phyloP scores from a whole-genome alignment of 2,113 vertebrate species.

The Echinops telfairi region DNA sequence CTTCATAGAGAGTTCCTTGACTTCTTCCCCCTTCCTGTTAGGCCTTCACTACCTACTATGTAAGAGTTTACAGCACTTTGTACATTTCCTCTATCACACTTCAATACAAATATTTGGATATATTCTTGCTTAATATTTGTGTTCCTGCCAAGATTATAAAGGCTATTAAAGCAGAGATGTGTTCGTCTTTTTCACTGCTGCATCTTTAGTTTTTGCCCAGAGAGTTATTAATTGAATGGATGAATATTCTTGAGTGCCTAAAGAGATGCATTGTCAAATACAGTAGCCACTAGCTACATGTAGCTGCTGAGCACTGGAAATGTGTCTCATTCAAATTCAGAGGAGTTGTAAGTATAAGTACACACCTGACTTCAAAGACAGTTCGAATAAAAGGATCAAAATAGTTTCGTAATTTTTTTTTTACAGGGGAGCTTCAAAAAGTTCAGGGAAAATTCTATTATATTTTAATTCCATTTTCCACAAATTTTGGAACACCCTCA shows the following conservation, averaged over 20 bases:
- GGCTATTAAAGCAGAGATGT: neutral
- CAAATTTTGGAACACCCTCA: no score
- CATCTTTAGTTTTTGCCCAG: neutral
- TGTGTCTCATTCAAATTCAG: neutral
- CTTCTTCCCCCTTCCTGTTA: neutral
- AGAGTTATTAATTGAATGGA: conserved; percentile 4
- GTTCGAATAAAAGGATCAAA: neutral
- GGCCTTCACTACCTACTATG: neutral
- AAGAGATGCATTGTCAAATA: neutral
- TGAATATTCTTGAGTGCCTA: neutral
- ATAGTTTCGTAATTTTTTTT: no score
- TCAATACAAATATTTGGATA: conserved; percentile 28
- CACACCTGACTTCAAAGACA: conserved; percentile 41
- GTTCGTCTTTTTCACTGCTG: neutral
- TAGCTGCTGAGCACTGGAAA: neutral
- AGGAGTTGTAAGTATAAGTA: no score
- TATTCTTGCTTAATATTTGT: conserved; percentile 35
- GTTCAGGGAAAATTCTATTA: no score
- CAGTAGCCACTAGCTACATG: neutral
- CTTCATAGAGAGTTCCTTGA: neutral
- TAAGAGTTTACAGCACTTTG: neutral
- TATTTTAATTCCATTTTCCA: no score
- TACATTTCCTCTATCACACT: neutral
- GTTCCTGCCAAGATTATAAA: conserved; percentile 38
- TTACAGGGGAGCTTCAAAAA: no score